Evolutionary conservation across 2,797 vertebrate genomes (phyloP).

Genomic region (Lagorchestes hirsutus): DNA sequence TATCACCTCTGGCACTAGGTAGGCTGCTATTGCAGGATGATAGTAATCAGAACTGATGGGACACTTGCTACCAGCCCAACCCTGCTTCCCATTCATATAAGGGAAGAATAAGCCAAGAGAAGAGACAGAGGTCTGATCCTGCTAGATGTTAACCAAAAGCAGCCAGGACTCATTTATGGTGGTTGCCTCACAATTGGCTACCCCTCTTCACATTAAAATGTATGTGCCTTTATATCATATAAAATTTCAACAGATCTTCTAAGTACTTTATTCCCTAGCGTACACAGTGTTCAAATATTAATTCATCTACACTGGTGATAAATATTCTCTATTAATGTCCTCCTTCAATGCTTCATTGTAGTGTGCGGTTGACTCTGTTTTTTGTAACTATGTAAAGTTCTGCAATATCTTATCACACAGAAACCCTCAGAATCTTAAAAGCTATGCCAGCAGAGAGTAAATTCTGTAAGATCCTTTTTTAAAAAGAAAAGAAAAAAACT

Average conservation of each 20-base stretch:
- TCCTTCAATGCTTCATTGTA: neutral
- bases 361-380: neutral
- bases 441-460: neutral
- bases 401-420: neutral
- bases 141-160: too few relatives aligned
- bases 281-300: neutral
- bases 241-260: neutral
- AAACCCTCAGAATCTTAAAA: neutral
- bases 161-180: neutral
- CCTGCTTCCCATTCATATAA: neutral
- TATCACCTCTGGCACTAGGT: neutral
- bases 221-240: neutral
- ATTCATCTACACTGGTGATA: neutral
- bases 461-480: neutral
- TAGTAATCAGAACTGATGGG: neutral
- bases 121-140: neutral
- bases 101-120: neutral
- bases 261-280: neutral
- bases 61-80: neutral
- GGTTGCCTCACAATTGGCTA: neutral
- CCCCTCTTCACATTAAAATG: neutral
- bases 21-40: neutral
- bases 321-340: neutral
- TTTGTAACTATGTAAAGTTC: neutral
- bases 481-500: neutral